These are phyloP conservation scores for Cyclura pinguis DNA, from an alignment of 2,797 vertebrate genomes.

Conservation along the genomic window DNA sequence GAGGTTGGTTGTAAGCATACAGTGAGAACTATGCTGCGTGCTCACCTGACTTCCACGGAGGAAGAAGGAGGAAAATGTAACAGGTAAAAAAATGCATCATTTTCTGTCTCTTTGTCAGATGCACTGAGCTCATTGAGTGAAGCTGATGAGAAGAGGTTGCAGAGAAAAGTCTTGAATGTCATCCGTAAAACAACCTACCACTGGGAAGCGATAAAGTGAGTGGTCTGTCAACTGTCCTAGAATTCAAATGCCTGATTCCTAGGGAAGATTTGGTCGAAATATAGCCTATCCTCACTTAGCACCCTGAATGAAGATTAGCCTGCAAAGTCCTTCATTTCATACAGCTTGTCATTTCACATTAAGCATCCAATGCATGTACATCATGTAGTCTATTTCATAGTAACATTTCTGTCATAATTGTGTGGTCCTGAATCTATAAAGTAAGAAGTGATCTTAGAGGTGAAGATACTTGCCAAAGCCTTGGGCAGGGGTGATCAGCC, in stretches of 20 bases:
- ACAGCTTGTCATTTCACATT: background rate
- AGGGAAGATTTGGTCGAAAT: background rate
- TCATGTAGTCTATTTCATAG: background rate
- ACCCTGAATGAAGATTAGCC: background rate
- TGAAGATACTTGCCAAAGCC: too few relatives aligned
- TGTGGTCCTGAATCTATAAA: background rate
- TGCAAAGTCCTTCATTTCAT: background rate
- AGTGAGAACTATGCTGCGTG: background rate
- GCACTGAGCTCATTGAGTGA: constrained; percentile 7
- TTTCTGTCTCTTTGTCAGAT: constrained; percentile 45
- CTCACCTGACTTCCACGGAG: background rate
- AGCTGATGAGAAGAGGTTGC: constrained; percentile 74
- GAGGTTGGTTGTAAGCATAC: background rate
- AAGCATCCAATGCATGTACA: background rate
- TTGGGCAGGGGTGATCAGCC: too few relatives aligned
- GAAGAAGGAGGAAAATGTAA: background rate
- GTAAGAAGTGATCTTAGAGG: too few relatives aligned
- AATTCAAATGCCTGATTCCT: background rate
- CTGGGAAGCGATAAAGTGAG: constrained; percentile 86
- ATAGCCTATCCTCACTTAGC: background rate
- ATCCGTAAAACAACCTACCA: constrained; percentile 85
- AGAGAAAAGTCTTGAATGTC: constrained; percentile 78
- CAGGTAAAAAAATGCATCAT: background rate
- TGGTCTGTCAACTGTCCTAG: background rate
- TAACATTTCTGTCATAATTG: background rate